Percentiles rank a stretch among this genome's conserved stretches.
phyloP scores from a whole-genome alignment of 92 coral and sea anemone species.

The Parazoanthus swiftii region DNA sequence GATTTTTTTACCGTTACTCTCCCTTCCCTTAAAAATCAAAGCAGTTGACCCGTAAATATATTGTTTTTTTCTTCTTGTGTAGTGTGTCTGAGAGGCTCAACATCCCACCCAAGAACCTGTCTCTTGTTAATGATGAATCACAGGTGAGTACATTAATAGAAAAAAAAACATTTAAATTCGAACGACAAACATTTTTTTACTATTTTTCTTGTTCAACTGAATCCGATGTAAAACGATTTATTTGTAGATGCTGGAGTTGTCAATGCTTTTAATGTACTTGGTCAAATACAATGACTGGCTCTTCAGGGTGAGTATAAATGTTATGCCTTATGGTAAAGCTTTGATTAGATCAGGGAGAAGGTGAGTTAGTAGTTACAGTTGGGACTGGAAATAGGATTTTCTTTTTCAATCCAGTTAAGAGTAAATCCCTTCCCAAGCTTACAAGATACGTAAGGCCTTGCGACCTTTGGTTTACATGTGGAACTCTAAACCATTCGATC shows the following conservation, averaged over 20 bases:
- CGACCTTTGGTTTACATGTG: no score
- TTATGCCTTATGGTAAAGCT: not conserved
- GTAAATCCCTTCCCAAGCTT: no score
- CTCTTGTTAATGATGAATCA: constrained; percentile 76
- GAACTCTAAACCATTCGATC: no score
- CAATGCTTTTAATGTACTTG: constrained; percentile 91
- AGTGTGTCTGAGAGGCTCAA: constrained; percentile 83
- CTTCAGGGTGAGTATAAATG: constrained; percentile 74
- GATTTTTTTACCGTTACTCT: no score
- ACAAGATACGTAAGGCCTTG: no score
- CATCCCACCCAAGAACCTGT: constrained; percentile 78
- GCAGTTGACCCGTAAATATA: not conserved
- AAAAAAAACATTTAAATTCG: not conserved
- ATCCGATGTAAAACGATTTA: not conserved
- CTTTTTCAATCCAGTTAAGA: no score
- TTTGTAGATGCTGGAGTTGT: constrained; percentile 84
- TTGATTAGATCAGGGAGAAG: not conserved
- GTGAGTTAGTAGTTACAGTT: no score
- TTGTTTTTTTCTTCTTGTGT: constrained; percentile 1
- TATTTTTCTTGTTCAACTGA: not conserved
- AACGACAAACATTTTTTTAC: not conserved
- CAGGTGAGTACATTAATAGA: constrained; percentile 57
- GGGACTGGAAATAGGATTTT: not conserved
- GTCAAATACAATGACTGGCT: constrained; percentile 87
- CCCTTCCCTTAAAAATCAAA: not conserved